These are phyloP conservation scores for Apodemus speciosus DNA, from an alignment of 2,113 vertebrate species.

Conservation along the genomic window DNA sequence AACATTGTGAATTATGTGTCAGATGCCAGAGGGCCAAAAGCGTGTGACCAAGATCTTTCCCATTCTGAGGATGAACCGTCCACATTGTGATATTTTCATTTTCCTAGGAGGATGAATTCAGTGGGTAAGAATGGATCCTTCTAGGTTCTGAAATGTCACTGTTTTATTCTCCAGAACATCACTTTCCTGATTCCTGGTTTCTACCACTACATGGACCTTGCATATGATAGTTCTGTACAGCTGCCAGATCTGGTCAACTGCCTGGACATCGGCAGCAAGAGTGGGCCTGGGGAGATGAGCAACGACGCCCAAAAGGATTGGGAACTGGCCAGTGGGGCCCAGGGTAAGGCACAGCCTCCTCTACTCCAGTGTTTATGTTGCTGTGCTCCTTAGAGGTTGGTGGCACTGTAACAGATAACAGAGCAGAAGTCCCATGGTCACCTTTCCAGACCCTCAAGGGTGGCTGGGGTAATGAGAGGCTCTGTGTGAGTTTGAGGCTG, in stretches of 20 bases:
- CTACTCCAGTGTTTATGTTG: accelerated
- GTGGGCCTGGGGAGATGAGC: constrained; percentile 16
- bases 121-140: not conserved
- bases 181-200: constrained; percentile 95
- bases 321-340: constrained; percentile 14
- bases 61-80: not conserved
- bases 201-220: constrained; percentile 87
- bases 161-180: constrained; percentile 86
- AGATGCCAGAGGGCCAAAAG: not conserved
- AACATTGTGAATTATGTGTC: not conserved
- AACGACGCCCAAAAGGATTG: not conserved
- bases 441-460: not conserved
- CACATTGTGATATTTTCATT: accelerated
- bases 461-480: not conserved
- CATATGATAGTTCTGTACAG: constrained; percentile 64
- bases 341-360: constrained; percentile 66
- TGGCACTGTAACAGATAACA: not conserved
- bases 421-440: not conserved
- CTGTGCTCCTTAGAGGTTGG: too few species aligned
- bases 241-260: constrained; percentile 61
- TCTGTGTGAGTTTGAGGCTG: not conserved
- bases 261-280: constrained; percentile 18
- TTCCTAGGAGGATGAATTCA: accelerated
- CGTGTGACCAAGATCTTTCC: accelerated
- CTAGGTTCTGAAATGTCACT: constrained; percentile 1